Evolutionary conservation across 2,888 invertebrate species (phyloP), one percentile per base, ranked within the genome.

Genomic region (Yponomeuta evonymella): DNA sequence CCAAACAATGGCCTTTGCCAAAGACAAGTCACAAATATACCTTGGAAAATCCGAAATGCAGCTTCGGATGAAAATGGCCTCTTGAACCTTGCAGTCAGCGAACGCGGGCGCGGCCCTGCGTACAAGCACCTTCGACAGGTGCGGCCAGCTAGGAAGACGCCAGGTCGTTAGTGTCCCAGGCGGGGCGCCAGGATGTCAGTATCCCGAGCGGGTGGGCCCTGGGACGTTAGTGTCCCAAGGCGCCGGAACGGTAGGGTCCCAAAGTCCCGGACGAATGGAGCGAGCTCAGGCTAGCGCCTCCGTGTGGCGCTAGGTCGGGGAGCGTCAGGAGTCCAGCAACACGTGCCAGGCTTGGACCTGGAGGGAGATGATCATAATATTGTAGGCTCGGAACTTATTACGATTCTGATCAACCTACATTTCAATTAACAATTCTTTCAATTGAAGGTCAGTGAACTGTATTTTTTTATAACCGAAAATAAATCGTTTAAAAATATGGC

Each of bases 311-410:
- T 90, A 90, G 30, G 87, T 87, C 74, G 80, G 78, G 73, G 90
- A 79, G 77, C 93, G 94, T 94, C 94, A 94, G 86, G 95, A 95
- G 83, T 95, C 95, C 77, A 98, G 94, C 73, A 98, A 89, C 58
- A 98, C 95, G 87, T 98, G 98, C 98, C 98, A 98, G 71, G 98
- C 95, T 82, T 97, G 97, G 73, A 98, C 95, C 90, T 98, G 95
- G 43, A 66, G 4, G 15, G n/a, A 48, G 30, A 36, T 15, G 23
- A 33, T 6, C 9, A 3, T 30, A 51, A 5, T 36, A 36, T 5
- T 48, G 10, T 5, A 3, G 3, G 4, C 5, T 36, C 36, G 12
- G 15, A 36, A 15, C 23, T 67, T 36, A 2, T 67, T 67, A 15
- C 12, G 8, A 36, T 30, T 36, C 15, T 43, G 12, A 43, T 36